phyloP scores from a whole-genome alignment of 2,888 invertebrate species.

The Oxycera nigricornis region DNA sequence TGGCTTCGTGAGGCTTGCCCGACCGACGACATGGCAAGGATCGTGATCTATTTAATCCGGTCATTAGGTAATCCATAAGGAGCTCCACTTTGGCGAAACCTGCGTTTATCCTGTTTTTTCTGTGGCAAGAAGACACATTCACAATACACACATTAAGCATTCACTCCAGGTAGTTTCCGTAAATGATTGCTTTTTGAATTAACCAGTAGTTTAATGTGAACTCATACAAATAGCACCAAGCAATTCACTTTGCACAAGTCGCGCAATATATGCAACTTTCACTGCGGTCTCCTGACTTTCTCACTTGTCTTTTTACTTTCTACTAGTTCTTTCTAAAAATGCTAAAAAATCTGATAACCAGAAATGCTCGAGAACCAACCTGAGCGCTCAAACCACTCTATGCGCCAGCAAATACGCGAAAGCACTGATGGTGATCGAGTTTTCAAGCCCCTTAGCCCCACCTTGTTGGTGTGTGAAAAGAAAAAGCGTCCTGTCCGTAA shows the following conservation, averaged over 20 bases:
- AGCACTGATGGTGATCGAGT: constrained; percentile 63
- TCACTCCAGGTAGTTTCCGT: neutral
- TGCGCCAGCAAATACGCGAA: constrained; percentile 64
- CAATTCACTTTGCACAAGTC: neutral
- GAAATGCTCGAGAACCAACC: constrained; percentile 56
- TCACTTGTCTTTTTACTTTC: neutral
- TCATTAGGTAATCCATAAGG: constrained; percentile 13
- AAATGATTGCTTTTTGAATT: constrained; percentile 14
- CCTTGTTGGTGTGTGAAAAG: constrained; percentile 48
- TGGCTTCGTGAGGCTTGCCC: neutral
- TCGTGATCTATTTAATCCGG: neutral
- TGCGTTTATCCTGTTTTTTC: neutral
- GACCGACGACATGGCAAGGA: neutral
- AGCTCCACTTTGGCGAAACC: neutral
- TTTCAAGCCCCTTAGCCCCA: constrained; percentile 58
- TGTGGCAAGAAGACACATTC: neutral
- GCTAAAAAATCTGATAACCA: constrained; percentile 8
- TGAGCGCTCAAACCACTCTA: constrained; percentile 64
- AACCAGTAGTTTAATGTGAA: neutral
- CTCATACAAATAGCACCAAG: neutral
- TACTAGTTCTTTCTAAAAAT: neutral
- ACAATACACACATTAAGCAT: constrained; percentile 9
- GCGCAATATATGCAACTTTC: neutral
- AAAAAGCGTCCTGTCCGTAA: constrained; percentile 37
- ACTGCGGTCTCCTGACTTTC: neutral